Base-by-base conservation (phyloP, 2,797 vertebrate genomes). In the Notoglanidium macrostoma region DNA sequence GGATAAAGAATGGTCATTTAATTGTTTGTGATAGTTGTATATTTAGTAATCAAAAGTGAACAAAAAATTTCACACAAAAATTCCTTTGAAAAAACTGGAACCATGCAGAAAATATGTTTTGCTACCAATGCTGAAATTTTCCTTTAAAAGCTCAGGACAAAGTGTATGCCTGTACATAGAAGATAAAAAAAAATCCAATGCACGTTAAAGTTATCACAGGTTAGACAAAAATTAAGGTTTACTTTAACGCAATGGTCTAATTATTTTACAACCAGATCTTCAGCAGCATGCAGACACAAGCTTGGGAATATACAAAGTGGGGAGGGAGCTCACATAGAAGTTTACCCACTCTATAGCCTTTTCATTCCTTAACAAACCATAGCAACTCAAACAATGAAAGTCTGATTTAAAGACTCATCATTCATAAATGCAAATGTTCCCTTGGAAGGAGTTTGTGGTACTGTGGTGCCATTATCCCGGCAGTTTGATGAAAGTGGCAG, bases 401-500 rank as follows among this genome's bases (percentile, higher is more conserved):
- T 86, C 59, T 61, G 86, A 90, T 87, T 81, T 63, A 77, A 88
- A 90, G 83, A 85, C 78, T 86, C 85, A 26, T 85, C 61, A n/a
- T 78, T 59, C 79, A 82, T 87, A 68, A 88, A 86, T 54, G 0
- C 14, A 55, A 21, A 49, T 54, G 51, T 29, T 86, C 57, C 40
- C n/a, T 54, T 14, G 44, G 55, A 59, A 87, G 5, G 15, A 12
- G 73, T 54, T 80, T 79, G 80, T 79, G 74, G 12, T 79, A 79
- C 81, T 87, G 82, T 77, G 3, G 86, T 65, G 61, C 79, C 44
- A 26, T 70, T 57, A 61, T 83, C 57, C 63, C 14, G 67, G 9
- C 8, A 17, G 68, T 88, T 92, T 92, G 85, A 76, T 89, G 86
- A 86, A 54, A 29, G 85, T 88, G 57, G 59, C 72, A 90, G 90